Base-by-base conservation (phyloP, 2,888 invertebrate genomes). In the Gortyna flavago region DNA sequence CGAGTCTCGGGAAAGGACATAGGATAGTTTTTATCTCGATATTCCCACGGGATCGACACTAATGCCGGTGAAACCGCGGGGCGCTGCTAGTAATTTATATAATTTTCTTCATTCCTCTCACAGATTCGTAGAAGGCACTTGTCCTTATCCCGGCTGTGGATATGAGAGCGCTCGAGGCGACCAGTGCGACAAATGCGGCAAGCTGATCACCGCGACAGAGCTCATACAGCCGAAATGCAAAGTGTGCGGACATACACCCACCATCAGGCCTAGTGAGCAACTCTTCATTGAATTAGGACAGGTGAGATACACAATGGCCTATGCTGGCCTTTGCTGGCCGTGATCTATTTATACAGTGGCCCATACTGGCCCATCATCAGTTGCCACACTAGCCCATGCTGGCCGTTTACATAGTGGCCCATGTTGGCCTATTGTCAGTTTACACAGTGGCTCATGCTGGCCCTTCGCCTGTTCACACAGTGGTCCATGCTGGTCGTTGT, bases 181-280 rank as follows among this genome's bases (percentile, higher is more conserved):
- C 96, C 99, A 99, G 94, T 99, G 99, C 93, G 99, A 99, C 94
- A 98, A 98, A 86, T 99, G 99, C 92, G 99, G 99, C 3, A 99
- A 99, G 92, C 97, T 99, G 18, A 98, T 99, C 75, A 99, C 99
- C 94, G 99, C 99, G 0, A 97, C 97, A 0, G 99, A 99, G 80
- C 96, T 99, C 48, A 97, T 98, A 79, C 97, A 97, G 79, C 99
- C 99, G 0, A 97, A 98, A 18, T 99, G 99, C 94, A 99, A 99
- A 95, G 87, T 95, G 48, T 99, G 99, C 93, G 96, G 97, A n/a
- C 96, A 94, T 51, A 95, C 97, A 0, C 99, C 99, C 0, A 96
- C 97, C 0, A 91, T 98, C 51, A 97, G 97, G 85, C 97, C 97
- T n/a, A 99, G 99, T 1, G 97, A 98, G 13, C 99, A 99, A 94